Percentiles rank a stretch among this genome's conserved stretches.
Conservation (phyloP, 2,888 invertebrate species). For the Megalurothrips usitatus region DNA sequence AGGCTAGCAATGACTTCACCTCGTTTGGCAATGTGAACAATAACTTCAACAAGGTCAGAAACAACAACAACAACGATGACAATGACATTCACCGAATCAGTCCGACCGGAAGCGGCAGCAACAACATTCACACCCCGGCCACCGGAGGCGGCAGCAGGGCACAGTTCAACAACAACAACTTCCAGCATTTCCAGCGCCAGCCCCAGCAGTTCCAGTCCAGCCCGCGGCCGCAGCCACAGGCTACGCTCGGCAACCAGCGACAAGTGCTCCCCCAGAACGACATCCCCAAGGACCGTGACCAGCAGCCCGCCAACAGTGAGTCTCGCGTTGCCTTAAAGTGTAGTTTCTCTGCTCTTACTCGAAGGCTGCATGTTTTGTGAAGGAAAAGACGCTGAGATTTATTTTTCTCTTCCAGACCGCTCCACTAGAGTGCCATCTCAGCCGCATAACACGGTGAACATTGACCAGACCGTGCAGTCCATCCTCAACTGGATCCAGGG, state of each 20-base stretch:
- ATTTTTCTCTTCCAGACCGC: neutral
- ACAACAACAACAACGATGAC: neutral
- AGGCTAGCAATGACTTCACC: neutral
- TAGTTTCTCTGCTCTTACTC: too few species aligned
- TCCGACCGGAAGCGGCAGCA: neutral
- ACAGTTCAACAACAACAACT: neutral
- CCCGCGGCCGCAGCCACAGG: neutral
- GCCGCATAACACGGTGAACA: conserved; percentile 29
- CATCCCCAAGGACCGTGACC: neutral
- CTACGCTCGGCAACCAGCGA: neutral
- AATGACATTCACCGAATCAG: conserved; percentile 4
- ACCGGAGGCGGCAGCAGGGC: neutral
- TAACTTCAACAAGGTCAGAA: neutral
- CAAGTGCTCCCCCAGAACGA: neutral
- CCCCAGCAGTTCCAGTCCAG: neutral
- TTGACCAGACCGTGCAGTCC: conserved; percentile 69
- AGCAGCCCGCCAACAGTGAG: neutral
- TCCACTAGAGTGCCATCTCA: neutral
- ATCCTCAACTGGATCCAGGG: conserved; percentile 72
- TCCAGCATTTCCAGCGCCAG: neutral
- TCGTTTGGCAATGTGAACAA: neutral
- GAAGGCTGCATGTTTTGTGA: too few species aligned
- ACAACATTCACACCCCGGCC: too few species aligned
- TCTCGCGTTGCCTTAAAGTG: neutral
- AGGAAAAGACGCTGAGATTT: neutral